Evolutionary conservation across 2,797 vertebrate species (phyloP), one percentile per base, ranked within the genome.

Genomic region (Sebastes cheni): DNA sequence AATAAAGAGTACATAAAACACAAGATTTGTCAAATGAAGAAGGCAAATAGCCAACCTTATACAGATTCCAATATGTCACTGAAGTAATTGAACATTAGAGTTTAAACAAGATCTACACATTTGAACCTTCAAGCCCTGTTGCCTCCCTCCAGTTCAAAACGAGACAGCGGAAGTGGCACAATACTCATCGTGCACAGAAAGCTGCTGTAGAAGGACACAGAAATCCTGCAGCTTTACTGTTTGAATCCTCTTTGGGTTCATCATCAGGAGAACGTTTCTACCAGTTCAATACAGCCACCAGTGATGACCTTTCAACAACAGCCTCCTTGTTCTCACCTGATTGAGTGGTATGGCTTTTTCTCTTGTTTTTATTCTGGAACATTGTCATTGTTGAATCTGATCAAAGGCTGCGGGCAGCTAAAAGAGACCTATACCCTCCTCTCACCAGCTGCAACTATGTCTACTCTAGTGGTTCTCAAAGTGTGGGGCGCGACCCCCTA

Each of bases 351-450:
- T 16, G 6, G 64, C 58, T 22, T 46, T 46, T 61, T 74, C 30
- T 68, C 1, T 60, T 55, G 3, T 4, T 5, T 54, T 56, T 67
- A 74, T 75, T 20, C 82, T 70, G 7, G 77, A 88, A 80, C 23
- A 29, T 66, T 79, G 76, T 86, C 64, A 80, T 79, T 86, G 86
- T 90, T 83, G n/a, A 20, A 34, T 54, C 62, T 52, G 66, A 85
- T 81, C 73, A 85, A 55, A 81, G 32, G 72, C 67, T 72, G 60
- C 16, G 10, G 12, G 52, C 39, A 27, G 20, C 55, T 70, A 50
- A 74, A 60, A 46, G 3, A 69, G 12, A 67, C 23, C 29, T 46
- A 5, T 55, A 20, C 30, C 30, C 9, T 6, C 22, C 22, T 20
- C 0, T 59, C 56, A 29, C 13, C 23, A 16, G 56, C 12, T 59